These are phyloP conservation scores for Dorcus hopei DNA, from an alignment of 2,888 invertebrate species.

Conservation along the genomic window DNA sequence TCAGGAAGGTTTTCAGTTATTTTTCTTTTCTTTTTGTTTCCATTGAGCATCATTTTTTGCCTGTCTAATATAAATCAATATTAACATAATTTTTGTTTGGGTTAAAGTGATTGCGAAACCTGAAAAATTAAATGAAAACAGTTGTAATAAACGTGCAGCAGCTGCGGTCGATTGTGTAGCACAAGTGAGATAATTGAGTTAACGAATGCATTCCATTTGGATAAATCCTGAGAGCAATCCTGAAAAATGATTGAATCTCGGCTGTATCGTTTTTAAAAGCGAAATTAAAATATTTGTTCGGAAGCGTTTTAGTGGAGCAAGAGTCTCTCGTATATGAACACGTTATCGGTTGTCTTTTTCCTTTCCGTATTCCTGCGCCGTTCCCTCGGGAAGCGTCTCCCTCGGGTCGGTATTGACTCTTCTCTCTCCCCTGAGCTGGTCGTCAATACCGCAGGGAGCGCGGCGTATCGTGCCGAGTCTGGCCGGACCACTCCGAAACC, in stretches of 20 bases:
- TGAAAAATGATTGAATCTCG: too few species aligned
- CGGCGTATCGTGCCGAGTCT: constrained; percentile 41
- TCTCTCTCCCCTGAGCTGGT: constrained; percentile 54
- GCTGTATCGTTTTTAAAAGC: constrained; percentile 6
- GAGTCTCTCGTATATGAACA: constrained; percentile 28
- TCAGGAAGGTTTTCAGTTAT: neutral
- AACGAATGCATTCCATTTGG: too few species aligned
- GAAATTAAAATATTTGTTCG: constrained; percentile 17
- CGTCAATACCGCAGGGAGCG: constrained; percentile 57
- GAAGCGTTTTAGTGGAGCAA: constrained; percentile 10
- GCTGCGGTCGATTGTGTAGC: too few species aligned
- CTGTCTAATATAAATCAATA: too few species aligned
- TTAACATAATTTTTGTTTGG: too few species aligned
- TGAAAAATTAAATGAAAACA: too few species aligned
- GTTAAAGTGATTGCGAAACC: too few species aligned
- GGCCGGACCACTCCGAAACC: constrained; percentile 34
- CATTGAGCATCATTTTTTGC: too few species aligned
- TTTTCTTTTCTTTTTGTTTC: too few species aligned
- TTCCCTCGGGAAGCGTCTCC: constrained; percentile 45
- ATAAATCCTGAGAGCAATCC: too few species aligned
- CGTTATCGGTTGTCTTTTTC: constrained; percentile 30
- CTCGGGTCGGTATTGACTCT: constrained; percentile 57
- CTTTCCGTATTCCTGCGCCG: constrained; percentile 35
- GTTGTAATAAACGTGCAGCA: too few species aligned
- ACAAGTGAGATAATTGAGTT: too few species aligned